These are phyloP conservation scores for Heliconius melpomene DNA, from an alignment of 1,140 invertebrate genomes.

Conservation along the genomic window DNA sequence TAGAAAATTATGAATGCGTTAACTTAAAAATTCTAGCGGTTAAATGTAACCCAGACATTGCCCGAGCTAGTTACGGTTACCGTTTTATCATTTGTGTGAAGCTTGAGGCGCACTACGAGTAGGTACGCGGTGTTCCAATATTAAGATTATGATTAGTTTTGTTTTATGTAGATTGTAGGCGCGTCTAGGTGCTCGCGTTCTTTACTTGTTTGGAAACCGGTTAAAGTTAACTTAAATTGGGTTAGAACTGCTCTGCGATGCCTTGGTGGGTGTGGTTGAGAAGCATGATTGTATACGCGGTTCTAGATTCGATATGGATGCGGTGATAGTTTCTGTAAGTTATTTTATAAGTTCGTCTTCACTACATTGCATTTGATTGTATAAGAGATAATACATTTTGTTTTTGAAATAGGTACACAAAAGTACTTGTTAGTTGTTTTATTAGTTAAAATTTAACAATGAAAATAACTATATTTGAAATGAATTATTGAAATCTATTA, in stretches of 20 bases:
- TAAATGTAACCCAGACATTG: background rate
- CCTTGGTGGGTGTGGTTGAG: background rate
- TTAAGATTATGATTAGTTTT: slow-evolving; percentile 6
- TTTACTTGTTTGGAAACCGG: background rate
- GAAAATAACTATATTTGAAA: no score
- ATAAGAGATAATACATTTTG: no score
- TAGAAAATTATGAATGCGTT: background rate
- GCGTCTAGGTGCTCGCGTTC: slow-evolving; percentile 13
- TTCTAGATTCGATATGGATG: no score
- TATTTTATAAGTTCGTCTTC: background rate
- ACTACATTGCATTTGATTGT: no score
- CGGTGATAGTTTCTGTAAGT: no score
- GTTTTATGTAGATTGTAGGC: slow-evolving; percentile 12
- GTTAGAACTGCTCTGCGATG: background rate
- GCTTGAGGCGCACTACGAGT: background rate
- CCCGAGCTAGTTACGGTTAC: slow-evolving; percentile 3
- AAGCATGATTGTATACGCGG: no score
- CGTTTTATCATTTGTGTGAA: slow-evolving; percentile 8
- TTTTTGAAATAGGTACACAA: no score
- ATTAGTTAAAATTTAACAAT: no score
- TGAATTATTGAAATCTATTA: no score
- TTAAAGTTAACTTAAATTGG: background rate
- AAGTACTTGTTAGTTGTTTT: no score
- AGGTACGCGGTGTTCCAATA: background rate
- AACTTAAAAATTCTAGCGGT: background rate